Conservation (phyloP, 64 coral and sea anemone genomes). For the Pocillopora verrucosa region DNA sequence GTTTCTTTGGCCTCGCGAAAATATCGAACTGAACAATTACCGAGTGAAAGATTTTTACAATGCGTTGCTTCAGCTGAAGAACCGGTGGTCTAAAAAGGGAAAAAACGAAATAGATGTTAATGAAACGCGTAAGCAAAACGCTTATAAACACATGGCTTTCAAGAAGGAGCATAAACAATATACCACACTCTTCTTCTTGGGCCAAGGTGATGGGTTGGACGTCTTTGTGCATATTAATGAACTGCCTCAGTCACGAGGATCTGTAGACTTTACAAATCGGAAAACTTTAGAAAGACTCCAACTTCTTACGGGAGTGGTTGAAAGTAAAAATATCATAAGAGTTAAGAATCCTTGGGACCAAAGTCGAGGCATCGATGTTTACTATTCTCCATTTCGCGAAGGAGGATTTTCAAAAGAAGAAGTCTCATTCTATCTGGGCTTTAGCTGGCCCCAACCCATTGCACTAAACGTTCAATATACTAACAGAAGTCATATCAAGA, state of each 20-base stretch:
- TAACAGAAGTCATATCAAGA: background rate
- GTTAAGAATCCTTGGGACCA: constrained; percentile 27
- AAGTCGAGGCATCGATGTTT: constrained; percentile 15
- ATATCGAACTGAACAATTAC: constrained; percentile 43
- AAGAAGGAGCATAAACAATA: constrained; percentile 22
- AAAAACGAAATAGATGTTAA: constrained; percentile 9
- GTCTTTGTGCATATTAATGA: constrained; percentile 58
- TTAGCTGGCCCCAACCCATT: constrained; percentile 44
- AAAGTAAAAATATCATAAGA: constrained; percentile 28
- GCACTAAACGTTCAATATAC: constrained; percentile 33
- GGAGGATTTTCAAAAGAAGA: constrained; percentile 65
- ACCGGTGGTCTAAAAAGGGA: constrained; percentile 6
- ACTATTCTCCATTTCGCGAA: constrained; percentile 34
- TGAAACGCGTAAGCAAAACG: constrained; percentile 34
- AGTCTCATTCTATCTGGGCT: constrained; percentile 58
- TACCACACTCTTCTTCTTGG: constrained; percentile 60
- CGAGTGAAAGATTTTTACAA: constrained; percentile 41
- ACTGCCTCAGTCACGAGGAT: constrained; percentile 1
- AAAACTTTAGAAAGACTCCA: constrained; percentile 20
- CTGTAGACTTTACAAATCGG: constrained; percentile 9
- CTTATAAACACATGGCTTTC: constrained; percentile 53
- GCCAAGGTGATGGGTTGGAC: constrained; percentile 48
- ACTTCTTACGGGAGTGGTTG: constrained; percentile 37
- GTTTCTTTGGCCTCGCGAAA: constrained; percentile 61
- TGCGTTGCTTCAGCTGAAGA: background rate